A percentile compares a stretch with the other conserved stretches of the same genome.
phyloP scores from a whole-genome alignment of 2,113 vertebrate species.

The Cygnus buccinator region DNA sequence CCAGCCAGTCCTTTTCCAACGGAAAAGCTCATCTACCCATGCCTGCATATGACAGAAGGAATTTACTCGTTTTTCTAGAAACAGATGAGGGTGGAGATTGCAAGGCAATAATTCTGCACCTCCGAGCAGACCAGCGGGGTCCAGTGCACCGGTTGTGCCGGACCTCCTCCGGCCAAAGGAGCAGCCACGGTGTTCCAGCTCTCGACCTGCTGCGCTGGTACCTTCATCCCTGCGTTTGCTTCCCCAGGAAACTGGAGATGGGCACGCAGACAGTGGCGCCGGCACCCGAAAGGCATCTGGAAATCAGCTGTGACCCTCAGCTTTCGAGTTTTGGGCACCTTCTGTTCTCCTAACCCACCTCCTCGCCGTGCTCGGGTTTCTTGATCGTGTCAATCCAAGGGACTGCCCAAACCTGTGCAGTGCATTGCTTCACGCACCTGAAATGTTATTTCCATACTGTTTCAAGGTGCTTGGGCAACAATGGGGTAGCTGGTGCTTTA shows the following conservation, averaged over 20 bases:
- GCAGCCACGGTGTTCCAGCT: neutral
- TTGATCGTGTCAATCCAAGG: rapidly evolving
- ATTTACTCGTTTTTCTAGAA: neutral
- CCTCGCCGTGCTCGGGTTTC: neutral
- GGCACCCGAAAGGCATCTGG: neutral
- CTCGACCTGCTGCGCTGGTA: neutral
- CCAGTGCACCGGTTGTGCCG: rapidly evolving
- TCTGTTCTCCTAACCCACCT: neutral
- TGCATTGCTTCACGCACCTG: neutral
- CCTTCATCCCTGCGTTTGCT: neutral
- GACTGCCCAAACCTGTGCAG: neutral
- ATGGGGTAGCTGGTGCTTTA: too few species aligned
- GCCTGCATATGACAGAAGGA: neutral
- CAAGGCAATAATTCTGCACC: neutral
- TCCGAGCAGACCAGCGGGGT: rapidly evolving
- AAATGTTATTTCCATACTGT: neutral
- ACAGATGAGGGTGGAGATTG: neutral
- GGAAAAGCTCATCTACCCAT: neutral
- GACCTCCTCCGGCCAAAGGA: neutral
- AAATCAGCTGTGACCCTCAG: neutral
- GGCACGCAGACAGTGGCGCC: neutral
- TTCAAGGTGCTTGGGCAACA: too few species aligned
- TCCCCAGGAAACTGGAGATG: neutral
- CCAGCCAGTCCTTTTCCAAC: neutral
- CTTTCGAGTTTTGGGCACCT: neutral